Base-by-base conservation (phyloP, 2,888 invertebrate genomes). In the Andrena flavipes region DNA sequence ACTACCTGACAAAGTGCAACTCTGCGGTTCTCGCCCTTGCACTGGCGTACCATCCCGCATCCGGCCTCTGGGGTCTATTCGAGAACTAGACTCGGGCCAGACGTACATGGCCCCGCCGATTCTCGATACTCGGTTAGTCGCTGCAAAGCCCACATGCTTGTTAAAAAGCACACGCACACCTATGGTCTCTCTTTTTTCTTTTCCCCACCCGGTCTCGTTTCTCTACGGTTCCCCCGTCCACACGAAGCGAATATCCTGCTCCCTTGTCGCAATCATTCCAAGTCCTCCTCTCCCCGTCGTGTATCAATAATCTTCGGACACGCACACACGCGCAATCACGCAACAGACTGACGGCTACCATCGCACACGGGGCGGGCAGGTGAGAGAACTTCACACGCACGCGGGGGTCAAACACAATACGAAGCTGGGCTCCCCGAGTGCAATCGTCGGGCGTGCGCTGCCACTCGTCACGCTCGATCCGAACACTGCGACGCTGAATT, bases 131-230 rank as follows among this genome's bases (percentile, higher is more conserved):
- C 89, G 91, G 93, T 94, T 94, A 94, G 93, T 94, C 92, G 93
- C 94, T 93, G 94, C 93, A 93, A 93, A 94, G 93, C 94, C 91
- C 90, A 90, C 94, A 94, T 94, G 94, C 94, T 94, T 90, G 93
- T 94, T 94, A 94, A 92, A 65, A 87, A 86, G 76, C 71, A 84
- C 71, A 92, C 93, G 92, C 93, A 93, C 92, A 93, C 91, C 16
- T 42, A 42, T 16, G 42, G 42, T 16, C 42, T 42, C 42, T 16
- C 16, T 16, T 16, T 13, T 42, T 13, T 42, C 13, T 42, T 0
- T 13, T 1, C 16, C 42, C 42, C 42, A 42, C 42, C 42, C 84
- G 78, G 30, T 65, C 56, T 69, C 65, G 83, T 81, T 56, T 56
- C 23, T 56, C 89, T 90, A 90, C 91, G 82, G 82, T 84, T 65